Base-by-base conservation (phyloP, 2,113 vertebrate genomes). In the Lophius piscatorius region DNA sequence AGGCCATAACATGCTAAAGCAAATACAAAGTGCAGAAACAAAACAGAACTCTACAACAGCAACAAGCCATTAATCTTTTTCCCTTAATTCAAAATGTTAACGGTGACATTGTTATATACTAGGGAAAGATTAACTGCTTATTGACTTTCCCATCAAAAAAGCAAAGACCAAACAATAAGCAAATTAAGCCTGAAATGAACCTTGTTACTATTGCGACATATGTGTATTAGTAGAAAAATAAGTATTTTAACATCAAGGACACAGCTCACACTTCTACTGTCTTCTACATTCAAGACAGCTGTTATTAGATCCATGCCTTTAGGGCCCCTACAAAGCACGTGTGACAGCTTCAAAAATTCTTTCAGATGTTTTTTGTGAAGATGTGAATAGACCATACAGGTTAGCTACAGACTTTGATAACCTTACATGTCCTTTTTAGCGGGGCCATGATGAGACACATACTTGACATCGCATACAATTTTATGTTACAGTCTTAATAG, bases 31-130 rank as follows among this genome's bases (percentile, higher is more conserved):
- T 3, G 26, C 55, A 63, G 38, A 36, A 40, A 50, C 61, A 64
- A 24, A 31, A 39, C 44, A 42, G 60, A 56, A 31, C 24, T 70
- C 39, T 38, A 33, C 33, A 57, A 55, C 35, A 62, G 20, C n/a
- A 66, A 74, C 31, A 44, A 38, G 50, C 55, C 66, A 80, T 85
- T 87, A 68, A 81, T 75, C 46, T 54, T 72, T 84, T 72, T 69
- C 57, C 74, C 48, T 35, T 33, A 60, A 68, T 76, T 70, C 76
- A 62, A 51, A 47, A 82, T 66, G 80, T 69, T 76, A 59, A 85
- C 81, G 41, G 24, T 49, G 74, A 54, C 48, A 38, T 6, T 64
- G 12, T 49, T 51, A 21, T 9, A 48, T 31, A 18, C 45, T 64
- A 28, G 9, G 5, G 18, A 1, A 47, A 45, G 57, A 63, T 58